phyloP scores from a whole-genome alignment of 1,140 invertebrate genomes.

The Metopolophium dirhodum region DNA sequence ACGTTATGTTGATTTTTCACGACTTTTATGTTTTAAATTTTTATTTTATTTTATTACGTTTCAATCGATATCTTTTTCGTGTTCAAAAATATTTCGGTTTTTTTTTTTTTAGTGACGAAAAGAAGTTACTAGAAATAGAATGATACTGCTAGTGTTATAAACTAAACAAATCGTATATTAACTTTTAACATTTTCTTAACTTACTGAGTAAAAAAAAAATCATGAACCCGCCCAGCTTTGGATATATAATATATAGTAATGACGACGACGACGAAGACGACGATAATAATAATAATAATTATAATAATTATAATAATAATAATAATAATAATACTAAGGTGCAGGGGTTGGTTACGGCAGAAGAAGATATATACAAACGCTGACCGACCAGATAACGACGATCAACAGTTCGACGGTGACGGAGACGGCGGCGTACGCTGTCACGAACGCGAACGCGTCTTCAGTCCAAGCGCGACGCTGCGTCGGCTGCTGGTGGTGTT shows the following conservation, averaged over 20 bases:
- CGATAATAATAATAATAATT: neutral
- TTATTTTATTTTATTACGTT: too few relatives aligned
- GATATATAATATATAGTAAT: neutral
- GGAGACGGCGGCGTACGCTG: slow-evolving; percentile 58
- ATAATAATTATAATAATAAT: neutral
- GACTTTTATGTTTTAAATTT: too few relatives aligned
- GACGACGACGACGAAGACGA: neutral
- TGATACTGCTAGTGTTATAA: too few relatives aligned
- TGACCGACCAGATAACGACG: slow-evolving; percentile 61
- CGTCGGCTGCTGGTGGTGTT: neutral
- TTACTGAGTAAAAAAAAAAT: too few relatives aligned
- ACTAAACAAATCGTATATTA: too few relatives aligned
- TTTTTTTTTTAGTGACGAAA: too few relatives aligned
- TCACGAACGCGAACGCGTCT: slow-evolving; percentile 27
- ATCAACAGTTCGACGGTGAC: slow-evolving; percentile 61
- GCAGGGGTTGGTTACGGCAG: slow-evolving; percentile 58
- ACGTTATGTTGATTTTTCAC: too few relatives aligned
- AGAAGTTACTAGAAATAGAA: too few relatives aligned
- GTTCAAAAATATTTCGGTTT: too few relatives aligned
- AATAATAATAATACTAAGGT: slow-evolving; percentile 21
- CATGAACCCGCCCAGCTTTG: too few relatives aligned
- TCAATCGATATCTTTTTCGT: too few relatives aligned
- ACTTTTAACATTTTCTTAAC: too few relatives aligned
- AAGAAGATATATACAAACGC: slow-evolving; percentile 59
- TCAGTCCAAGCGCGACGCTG: slow-evolving; percentile 15